These are phyloP conservation scores for Psophia crepitans DNA, from an alignment of 2,113 vertebrate species.

Conservation along the genomic window DNA sequence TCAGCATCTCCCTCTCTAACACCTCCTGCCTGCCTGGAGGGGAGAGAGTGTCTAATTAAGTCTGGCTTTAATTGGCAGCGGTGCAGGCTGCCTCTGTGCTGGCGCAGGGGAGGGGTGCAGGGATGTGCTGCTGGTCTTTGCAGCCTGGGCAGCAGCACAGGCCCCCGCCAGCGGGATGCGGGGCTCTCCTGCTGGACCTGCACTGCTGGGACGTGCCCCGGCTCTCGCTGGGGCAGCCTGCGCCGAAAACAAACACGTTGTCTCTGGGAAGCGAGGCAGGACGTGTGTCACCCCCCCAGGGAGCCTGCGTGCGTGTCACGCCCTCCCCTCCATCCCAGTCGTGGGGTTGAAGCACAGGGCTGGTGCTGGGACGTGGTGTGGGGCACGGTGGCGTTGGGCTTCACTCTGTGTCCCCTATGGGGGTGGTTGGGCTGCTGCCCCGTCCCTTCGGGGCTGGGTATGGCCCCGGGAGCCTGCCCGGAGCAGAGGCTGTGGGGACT, in stretches of 20 bases:
- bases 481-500: neutral
- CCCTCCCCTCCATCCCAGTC: neutral
- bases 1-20: neutral
- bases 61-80: neutral
- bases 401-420: accelerated
- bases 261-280: neutral
- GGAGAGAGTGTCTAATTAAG: slow-evolving; percentile 13
- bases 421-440: neutral
- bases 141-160: neutral
- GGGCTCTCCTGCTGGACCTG: neutral
- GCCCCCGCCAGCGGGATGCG: neutral
- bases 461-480: neutral
- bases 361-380: accelerated
- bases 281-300: accelerated
- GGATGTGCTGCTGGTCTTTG: accelerated
- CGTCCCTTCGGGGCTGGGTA: neutral
- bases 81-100: neutral
- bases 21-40: neutral
- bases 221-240: neutral
- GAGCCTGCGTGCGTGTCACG: accelerated
- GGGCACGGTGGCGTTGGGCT: accelerated
- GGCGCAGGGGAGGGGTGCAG: neutral
- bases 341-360: accelerated
- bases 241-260: neutral
- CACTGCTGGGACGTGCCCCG: neutral